Evolutionary conservation across 2,797 vertebrate species (phyloP), one percentile per base, ranked within the genome.

Genomic region (Amphiprion clarkii): DNA sequence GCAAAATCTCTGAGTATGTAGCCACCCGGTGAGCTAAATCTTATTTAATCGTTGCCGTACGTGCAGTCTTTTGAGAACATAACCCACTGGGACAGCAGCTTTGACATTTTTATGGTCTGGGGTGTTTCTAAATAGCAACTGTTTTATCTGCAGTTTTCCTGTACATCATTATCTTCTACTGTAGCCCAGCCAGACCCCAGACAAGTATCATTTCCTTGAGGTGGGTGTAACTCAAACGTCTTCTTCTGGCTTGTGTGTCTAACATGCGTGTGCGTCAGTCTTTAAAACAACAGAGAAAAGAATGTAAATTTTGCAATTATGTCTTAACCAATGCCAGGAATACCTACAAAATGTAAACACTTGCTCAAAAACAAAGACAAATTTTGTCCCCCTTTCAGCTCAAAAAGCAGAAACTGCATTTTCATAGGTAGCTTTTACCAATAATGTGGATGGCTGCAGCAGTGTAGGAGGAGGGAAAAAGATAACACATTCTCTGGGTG

Each of bases 161-260:
- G 84, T 74, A 73, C 79, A 74, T 89, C 76, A 84, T 92, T 91
- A 89, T 88, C 79, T 81, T 71, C 73, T n/a, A 73, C 68, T 78
- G 76, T 62, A 76, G 82, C 62, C 33, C 64, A 58, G 84, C 86
- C 80, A 84, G 71, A 87, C 70, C 77, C 74, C 42, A 91, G 82
- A 87, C 85, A 85, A 71, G 81, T 78, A 84, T 89, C 81, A 89
- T 91, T 93, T 91, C 88, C 87, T 88, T 71, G 74, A 88, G 58
- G 85, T 90, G 90, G 91, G 90, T 88, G 89, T 88, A 90, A 87
- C 86, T 87, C 86, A 85, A 80, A 92, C 21, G 67, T 84, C 81
- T 36, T 85, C 76, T 79, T 82, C 64, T 83, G 42, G 65, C 67
- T 70, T 68, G 40, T 78, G 70, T 81, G 51, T 80, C 61, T 69